These are phyloP conservation scores for Criorhina ranunculi DNA, from an alignment of 2,888 invertebrate genomes.

Conservation along the genomic window DNA sequence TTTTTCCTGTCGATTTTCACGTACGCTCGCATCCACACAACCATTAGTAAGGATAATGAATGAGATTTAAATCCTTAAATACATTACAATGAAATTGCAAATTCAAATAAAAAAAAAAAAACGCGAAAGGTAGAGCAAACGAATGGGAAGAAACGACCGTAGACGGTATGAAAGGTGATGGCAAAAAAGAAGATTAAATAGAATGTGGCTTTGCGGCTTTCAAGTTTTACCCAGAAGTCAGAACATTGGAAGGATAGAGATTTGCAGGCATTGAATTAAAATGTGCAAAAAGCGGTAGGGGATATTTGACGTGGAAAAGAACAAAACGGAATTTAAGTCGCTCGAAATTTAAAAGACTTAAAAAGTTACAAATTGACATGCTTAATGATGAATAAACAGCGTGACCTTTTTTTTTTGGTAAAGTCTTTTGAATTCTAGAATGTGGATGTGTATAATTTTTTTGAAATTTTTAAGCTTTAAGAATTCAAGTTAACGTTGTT, in stretches of 20 bases:
- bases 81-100: constrained; percentile 56
- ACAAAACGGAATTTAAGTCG: constrained; percentile 3
- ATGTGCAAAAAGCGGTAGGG: not conserved
- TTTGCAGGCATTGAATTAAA: constrained; percentile 27
- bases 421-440: no score
- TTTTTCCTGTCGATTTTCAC: constrained; percentile 7
- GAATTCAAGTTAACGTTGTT: no score
- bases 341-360: constrained; percentile 1
- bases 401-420: not conserved
- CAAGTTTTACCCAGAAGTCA: not conserved
- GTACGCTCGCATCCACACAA: constrained; percentile 26
- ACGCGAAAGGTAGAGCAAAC: constrained; percentile 15
- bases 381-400: not conserved
- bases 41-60: constrained; percentile 60
- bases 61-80: constrained; percentile 58
- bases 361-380: constrained; percentile 2
- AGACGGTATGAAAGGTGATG: constrained; percentile 21
- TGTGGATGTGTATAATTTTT: no score
- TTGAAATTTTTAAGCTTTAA: no score
- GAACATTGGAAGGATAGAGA: constrained; percentile 14
- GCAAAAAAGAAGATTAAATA: constrained; percentile 32
- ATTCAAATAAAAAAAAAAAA: constrained; percentile 23
- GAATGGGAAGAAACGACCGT: constrained; percentile 6
- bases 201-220: constrained; percentile 25
- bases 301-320: not conserved